phyloP scores from a whole-genome alignment of 2,797 vertebrate genomes.

The Pteronotus mesoamericanus region DNA sequence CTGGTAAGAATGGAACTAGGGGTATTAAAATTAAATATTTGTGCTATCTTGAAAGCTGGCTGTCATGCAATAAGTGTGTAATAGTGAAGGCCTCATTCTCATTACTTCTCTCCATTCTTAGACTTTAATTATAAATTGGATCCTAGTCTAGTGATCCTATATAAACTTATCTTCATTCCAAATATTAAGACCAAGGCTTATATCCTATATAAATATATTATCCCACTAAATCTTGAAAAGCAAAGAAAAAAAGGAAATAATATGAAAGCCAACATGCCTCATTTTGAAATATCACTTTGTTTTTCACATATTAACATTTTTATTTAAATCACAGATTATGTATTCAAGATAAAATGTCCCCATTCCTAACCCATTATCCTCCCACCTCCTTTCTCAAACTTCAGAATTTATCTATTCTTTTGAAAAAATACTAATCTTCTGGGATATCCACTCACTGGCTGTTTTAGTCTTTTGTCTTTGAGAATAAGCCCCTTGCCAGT shows the following conservation, averaged over 20 bases:
- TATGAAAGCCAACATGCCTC: not conserved
- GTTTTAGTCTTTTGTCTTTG: constrained; percentile 46
- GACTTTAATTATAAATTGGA: not conserved
- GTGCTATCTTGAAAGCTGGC: not conserved
- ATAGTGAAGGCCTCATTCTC: not conserved
- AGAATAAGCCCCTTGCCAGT: constrained; percentile 18
- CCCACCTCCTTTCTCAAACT: constrained; percentile 50
- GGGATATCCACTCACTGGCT: not conserved
- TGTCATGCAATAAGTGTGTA: not conserved
- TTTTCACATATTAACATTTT: constrained; percentile 26
- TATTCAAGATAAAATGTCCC: constrained; percentile 31
- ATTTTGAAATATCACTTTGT: constrained; percentile 14
- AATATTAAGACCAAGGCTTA: not conserved
- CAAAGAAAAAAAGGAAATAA: not conserved
- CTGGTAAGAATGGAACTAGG: not conserved
- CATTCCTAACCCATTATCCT: constrained; percentile 21
- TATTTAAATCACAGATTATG: constrained; percentile 28
- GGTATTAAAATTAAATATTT: not conserved
- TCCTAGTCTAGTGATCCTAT: not conserved
- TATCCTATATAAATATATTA: not conserved
- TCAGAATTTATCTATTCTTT: constrained; percentile 62
- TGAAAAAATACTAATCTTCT: constrained; percentile 47
- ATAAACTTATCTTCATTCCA: not conserved
- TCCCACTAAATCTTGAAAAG: not conserved
- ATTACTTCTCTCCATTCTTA: not conserved